Evolutionary conservation across 2,797 vertebrate species (phyloP), one percentile per base, ranked within the genome.

Genomic region (Epinephelus awoara): DNA sequence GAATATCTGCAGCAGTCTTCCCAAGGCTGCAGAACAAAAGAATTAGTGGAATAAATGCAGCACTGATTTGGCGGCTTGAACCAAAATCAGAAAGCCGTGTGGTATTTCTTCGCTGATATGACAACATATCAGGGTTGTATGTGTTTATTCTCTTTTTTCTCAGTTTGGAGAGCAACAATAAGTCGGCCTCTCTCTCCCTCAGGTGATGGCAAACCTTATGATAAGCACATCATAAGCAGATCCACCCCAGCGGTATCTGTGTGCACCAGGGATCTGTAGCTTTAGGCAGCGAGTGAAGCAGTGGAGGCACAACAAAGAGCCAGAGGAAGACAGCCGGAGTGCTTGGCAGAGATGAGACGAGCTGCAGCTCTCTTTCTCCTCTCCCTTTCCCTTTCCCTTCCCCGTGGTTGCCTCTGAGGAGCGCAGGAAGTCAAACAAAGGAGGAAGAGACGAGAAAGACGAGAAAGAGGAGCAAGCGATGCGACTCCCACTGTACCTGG

Each of bases 291-390:
- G 4, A 75, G 83, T 29, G 80, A 81, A 81, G 75, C 67, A 54
- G 88, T 38, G 72, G 70, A 88, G 82, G 85, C 79, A 87, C 76
- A 92, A 94, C 92, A 94, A 94, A 93, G 91, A 92, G 87, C 89
- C 87, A 90, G 84, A 93, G 88, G 87, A 90, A 89, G 85, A 86
- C 82, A 89, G 87, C 73, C 59, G 61, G 70, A 84, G 81, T 91
- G 83, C 85, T 82, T 84, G 87, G 86, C 88, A 84, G 75, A 73
- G 85, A 90, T 89, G 88, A 88, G 88, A 89, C 68, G 80, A 88
- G 76, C 82, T 74, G 70, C 72, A 67, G 80, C 71, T 75, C 75
- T 74, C 72, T 71, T 67, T 74, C 83, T 85, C 80, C 79, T 79
- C 74, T 77, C 46, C 47, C 68, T 75, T 29, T 78, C 73, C 65